Base-by-base conservation (phyloP, 2,797 vertebrate genomes). In the Benthosema pterotum region DNA sequence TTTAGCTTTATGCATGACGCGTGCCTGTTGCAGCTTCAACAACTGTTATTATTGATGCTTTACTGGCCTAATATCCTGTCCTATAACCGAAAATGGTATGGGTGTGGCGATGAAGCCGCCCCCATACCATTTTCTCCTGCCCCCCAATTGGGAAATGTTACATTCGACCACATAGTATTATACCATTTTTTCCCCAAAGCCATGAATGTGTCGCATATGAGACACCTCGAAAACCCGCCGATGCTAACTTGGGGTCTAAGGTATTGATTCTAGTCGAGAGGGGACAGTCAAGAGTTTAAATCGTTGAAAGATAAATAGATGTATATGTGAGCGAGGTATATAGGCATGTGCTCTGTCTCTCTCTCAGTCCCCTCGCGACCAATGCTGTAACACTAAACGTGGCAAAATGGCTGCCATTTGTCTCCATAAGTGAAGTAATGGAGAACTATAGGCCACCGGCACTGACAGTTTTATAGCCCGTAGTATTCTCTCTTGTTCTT, bases 401-500 rank as follows among this genome's bases (percentile, higher is more conserved):
- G 71, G 62, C 72, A 74, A 53, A 82, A 79, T 59, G 77, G 77
- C 48, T 42, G 63, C 74, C 59, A 54, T 87, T 82, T 62, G 67
- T 84, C 81, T 86, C 78, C 63, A 77, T 75, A 81, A 81, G 64
- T 8, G 60, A 60, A 56, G 69, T 61, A 59, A 72, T 49, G 70
- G 68, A 46, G 60, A 66, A 18, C 38, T 42, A 8, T 55, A 49
- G 57, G 15, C 57, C 3, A 54, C 13, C 57, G 47, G 14, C 69
- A 12, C 67, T 63, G 72, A 73, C 75, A 75, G 75, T 11, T 81
- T 80, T 83, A 82, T 72, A 54, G 13, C 56, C 56, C 55, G 42
- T 63, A 28, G 78, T 69, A 72, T 73, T 78, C 61, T 78, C 61
- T 55, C 52, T 63, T 72, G 52, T 12, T 8, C 9, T 47, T 73